Evolutionary conservation across 2,888 invertebrate species (phyloP), one percentile per base, ranked within the genome.

Genomic region (Drosophila anomalata): DNA sequence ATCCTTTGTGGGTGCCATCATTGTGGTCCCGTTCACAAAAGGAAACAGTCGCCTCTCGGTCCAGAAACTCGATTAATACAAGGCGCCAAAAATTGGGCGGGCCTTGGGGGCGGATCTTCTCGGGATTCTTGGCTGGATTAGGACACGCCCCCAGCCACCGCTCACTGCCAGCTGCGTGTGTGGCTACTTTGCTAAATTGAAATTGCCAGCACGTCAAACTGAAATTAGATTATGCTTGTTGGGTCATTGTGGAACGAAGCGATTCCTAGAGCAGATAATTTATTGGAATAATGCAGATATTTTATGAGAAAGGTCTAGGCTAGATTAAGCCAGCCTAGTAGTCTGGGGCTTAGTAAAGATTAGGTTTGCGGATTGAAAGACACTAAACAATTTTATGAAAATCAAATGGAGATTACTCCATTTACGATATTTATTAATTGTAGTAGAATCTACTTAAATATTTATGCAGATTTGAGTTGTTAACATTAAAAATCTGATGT

Each of bases 11-110:
- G 41, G 53, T 59, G 33, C 53, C 39, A 33, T 46, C 79, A 59
- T 80, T 80, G 85, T 79, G 69, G 51, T 20, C 22, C 17, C 12
- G 52, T 50, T 61, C 75, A 82, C 79, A 70, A 70, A 60, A 36
- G 22, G 26, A 42, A 62, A 46, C 20, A 39, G 24, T 17, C 29
- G 26, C 59, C 56, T 29, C 46, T 65, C 44, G 48, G 58, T 22
- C 58, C 74, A 48, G 50, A 63, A 75, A 69, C 62, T 73, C 82
- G 76, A 70, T 70, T 70, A 70, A 69, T 62, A 47, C 54, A 63
- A 14, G 58, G 61, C 55, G 53, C 70, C 62, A 50, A 62, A 75
- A 69, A 62, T 42, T 73, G 73, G 60, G 48, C 41, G 39, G 31
- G 26, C 26, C 57, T 46, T 44, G 56, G 74, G 74, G 74, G 67